Conservation (phyloP, 2,113 vertebrate species). For the Stomatorhinus ivindoensis region DNA sequence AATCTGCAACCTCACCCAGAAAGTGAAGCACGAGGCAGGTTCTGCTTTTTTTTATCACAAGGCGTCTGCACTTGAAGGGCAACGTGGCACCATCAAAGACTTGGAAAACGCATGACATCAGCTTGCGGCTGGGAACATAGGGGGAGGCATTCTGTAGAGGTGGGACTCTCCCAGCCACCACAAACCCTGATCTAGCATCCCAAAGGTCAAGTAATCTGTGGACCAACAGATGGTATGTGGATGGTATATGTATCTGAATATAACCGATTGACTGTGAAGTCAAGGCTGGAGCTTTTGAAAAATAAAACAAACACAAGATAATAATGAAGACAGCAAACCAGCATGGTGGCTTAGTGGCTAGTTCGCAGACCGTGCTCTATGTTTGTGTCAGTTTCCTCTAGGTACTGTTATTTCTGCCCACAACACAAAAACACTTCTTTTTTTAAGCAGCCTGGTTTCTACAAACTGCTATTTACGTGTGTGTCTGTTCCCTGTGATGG, state of each 20-base stretch:
- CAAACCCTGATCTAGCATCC: neutral
- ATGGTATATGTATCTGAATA: neutral
- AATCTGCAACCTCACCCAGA: neutral
- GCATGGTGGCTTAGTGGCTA: neutral
- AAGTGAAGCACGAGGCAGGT: neutral
- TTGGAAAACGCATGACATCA: neutral
- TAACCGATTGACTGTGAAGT: neutral
- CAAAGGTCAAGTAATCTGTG: neutral
- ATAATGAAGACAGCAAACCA: neutral
- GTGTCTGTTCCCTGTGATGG: neutral
- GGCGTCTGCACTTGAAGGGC: neutral
- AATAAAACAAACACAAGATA: neutral
- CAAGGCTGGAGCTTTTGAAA: neutral
- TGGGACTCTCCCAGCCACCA: neutral
- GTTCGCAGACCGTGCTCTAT: neutral
- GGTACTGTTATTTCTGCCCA: neutral
- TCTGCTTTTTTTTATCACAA: neutral
- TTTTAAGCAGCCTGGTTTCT: neutral
- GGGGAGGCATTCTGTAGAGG: neutral
- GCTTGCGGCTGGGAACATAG: neutral
- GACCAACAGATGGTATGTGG: neutral
- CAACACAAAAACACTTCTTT: neutral
- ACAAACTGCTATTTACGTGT: neutral
- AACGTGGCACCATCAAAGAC: neutral
- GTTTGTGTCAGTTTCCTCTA: neutral